Base-by-base conservation (phyloP, 2,113 vertebrate species). In the Nerophis ophidion region DNA sequence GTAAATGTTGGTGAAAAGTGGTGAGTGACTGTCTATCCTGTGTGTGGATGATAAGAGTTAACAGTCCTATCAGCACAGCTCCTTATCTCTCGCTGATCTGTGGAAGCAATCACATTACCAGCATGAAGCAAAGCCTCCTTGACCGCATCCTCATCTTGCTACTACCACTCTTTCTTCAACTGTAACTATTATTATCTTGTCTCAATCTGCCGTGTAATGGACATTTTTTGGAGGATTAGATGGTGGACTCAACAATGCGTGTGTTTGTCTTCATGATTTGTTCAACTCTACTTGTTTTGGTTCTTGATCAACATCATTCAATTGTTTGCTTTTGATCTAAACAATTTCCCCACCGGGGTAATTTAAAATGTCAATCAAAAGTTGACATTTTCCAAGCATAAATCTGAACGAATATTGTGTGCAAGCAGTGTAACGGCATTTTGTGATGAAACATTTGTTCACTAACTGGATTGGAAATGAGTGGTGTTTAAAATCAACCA, bases 21-120 rank as follows among this genome's bases (percentile, higher is more conserved):
- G 49, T 60, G 69, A 67, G 40, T 48, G 57, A 70, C 71, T 76
- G 76, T 58, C 52, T 63, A 80, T 26, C 75, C 63, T 74, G 77
- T 61, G 61, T 45, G 69, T 71, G 65, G 44, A 75, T 66, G 77
- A 72, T 75, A 80, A 74, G 78, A 71, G 80, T 79, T 76, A 79
- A 84, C 60, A 65, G 52, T 19, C 40, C 67, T 68, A 72, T 81
- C 66, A 63, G 58, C 6, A 7, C 40, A 40, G 34, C 64, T 63
- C 75, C 65, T 68, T 45, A 59, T 74, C 72, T 62, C 59, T 52
- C 66, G 70, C 62, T 60, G 60, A 80, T 61, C 68, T 49, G 57
- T 73, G 53, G 48, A 66, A 68, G 51, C 38, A 19, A 77, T 73
- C 59, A 48, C 50, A 58, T 63, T 33, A 55, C 64, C 46, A 51